Evolutionary conservation across 2,797 vertebrate species (phyloP).

Genomic region (Harpagifer antarcticus): DNA sequence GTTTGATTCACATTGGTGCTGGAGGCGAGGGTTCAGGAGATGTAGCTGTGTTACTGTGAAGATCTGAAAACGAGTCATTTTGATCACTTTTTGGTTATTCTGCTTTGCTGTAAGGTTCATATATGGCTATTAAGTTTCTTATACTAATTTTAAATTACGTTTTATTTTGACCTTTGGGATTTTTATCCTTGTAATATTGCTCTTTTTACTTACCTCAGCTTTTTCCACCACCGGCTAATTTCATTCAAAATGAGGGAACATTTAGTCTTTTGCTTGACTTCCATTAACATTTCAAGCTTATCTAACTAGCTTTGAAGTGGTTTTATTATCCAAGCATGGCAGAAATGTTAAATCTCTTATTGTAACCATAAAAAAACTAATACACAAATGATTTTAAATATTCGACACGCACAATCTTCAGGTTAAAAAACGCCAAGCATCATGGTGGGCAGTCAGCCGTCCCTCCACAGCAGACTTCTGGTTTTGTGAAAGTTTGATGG

Average conservation of each 20-base stretch:
- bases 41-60: neutral
- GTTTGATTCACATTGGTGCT: conserved; percentile 67
- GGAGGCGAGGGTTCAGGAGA: neutral
- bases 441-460: conserved; percentile 30
- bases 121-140: neutral
- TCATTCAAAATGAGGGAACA: neutral
- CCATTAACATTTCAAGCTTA: neutral
- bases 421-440: neutral
- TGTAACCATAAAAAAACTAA: neutral
- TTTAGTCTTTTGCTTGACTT: neutral
- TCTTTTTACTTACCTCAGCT: neutral
- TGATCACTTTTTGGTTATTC: neutral
- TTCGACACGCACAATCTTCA: neutral
- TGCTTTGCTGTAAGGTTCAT: neutral
- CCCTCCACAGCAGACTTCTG: conserved; percentile 15
- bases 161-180: neutral
- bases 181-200: neutral
- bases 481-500: conserved; percentile 64
- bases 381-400: too few species aligned
- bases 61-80: neutral
- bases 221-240: neutral
- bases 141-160: neutral
- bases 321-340: neutral
- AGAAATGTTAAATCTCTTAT: neutral
- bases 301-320: neutral